Evolutionary conservation across 2,888 invertebrate genomes (phyloP).

Genomic region (Agriopis marginaria): DNA sequence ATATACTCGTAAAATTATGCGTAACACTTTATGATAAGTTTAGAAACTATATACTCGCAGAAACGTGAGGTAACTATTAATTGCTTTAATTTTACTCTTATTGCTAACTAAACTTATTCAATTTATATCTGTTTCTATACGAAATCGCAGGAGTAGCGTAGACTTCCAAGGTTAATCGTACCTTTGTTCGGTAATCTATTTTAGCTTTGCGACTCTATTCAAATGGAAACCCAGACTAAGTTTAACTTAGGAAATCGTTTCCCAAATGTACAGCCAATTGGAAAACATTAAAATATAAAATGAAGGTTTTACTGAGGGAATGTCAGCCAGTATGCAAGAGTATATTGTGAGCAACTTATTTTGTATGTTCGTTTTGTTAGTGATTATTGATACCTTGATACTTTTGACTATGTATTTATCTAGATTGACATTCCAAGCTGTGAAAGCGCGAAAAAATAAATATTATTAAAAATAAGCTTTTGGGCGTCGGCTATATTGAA

Average conservation of each 20-base stretch:
- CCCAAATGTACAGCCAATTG: conserved; percentile 49
- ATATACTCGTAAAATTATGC: not conserved
- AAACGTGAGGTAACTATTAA: conserved; percentile 1
- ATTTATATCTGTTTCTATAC: conserved; percentile 39
- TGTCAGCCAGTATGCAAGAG: no score
- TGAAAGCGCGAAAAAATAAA: no score
- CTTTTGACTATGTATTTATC: no score
- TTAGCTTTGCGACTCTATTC: conserved; percentile 57
- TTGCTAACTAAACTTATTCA: conserved; percentile 37
- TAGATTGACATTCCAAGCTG: no score
- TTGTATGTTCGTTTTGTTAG: no score
- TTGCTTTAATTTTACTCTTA: conserved; percentile 3
- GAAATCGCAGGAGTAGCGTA: conserved; percentile 33
- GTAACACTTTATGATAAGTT: conserved; percentile 1
- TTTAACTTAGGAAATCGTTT: conserved; percentile 67
- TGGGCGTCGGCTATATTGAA: no score
- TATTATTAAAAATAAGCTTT: no score
- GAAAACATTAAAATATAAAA: not conserved
- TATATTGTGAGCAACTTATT: no score
- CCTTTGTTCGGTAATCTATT: conserved; percentile 58
- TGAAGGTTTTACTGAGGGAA: not conserved
- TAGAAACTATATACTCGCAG: not conserved
- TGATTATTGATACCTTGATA: no score
- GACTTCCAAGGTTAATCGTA: conserved; percentile 49
- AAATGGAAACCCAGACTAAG: conserved; percentile 63